A percentile compares a stretch with the other conserved stretches of the same genome.
phyloP scores from a whole-genome alignment of 2,888 invertebrate genomes.

The Lepidocyrtinus sp. region DNA sequence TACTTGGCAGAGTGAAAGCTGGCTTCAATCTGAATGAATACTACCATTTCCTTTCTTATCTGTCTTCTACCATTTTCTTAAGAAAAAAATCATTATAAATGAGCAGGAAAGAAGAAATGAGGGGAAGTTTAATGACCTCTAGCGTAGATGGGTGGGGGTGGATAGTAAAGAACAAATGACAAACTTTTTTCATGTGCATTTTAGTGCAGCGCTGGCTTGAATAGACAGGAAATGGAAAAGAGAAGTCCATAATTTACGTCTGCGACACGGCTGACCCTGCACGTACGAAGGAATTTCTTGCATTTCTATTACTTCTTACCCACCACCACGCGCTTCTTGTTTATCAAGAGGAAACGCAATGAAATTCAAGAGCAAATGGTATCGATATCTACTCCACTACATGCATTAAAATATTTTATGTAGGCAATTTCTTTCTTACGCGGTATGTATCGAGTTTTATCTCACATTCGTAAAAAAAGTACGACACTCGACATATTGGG shows the following conservation, averaged over 20 bases:
- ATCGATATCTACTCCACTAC: too few relatives aligned
- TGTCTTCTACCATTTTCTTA: constrained; percentile 31
- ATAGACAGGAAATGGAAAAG: constrained; percentile 21
- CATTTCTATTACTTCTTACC: not conserved
- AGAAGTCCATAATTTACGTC: constrained; percentile 34
- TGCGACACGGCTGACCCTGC: constrained; percentile 41
- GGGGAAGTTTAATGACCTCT: constrained; percentile 40
- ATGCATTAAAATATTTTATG: not conserved
- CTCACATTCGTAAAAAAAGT: not conserved
- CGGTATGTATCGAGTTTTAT: not conserved
- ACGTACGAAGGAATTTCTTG: not conserved
- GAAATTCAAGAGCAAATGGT: not conserved
- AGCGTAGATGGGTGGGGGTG: constrained; percentile 18
- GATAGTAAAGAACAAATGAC: constrained; percentile 14
- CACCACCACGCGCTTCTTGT: not conserved
- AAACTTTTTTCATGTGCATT: constrained; percentile 17
- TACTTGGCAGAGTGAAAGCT: constrained; percentile 10
- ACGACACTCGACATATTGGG: too few relatives aligned
- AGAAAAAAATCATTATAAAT: constrained; percentile 46
- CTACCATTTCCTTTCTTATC: constrained; percentile 41
- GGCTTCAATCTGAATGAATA: constrained; percentile 33
- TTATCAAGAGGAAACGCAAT: not conserved
- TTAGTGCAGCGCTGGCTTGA: not conserved
- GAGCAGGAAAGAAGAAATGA: constrained; percentile 32
- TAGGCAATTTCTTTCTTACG: not conserved